Evolutionary conservation across 2,888 invertebrate species (phyloP).

Genomic region (Ichneumon xanthorius): DNA sequence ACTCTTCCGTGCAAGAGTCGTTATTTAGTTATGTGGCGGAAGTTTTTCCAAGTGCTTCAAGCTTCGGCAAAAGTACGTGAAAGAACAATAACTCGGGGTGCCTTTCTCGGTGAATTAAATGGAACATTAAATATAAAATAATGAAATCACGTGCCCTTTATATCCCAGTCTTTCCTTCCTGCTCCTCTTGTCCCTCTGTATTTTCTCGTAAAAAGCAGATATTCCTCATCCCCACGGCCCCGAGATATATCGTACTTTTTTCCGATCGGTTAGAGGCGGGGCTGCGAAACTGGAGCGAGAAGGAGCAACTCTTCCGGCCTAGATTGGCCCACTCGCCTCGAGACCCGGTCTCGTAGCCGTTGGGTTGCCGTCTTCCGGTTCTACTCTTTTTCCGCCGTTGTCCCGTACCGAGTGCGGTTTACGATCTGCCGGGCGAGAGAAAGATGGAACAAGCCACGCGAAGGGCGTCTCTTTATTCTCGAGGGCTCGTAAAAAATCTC

Average conservation of each 20-base stretch:
- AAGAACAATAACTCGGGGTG: background rate
- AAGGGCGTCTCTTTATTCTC: constrained; percentile 67
- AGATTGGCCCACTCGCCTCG: constrained; percentile 62
- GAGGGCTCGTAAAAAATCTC: constrained; percentile 67
- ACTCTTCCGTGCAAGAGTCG: background rate
- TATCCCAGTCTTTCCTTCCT: constrained; percentile 3
- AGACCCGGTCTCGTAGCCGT: constrained; percentile 42
- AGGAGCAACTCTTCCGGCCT: constrained; percentile 52
- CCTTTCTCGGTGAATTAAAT: constrained; percentile 16
- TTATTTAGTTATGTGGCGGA: background rate
- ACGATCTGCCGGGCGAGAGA: constrained; percentile 61
- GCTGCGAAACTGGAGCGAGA: constrained; percentile 28
- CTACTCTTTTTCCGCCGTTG: constrained; percentile 51
- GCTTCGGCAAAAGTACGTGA: background rate
- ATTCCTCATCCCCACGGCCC: background rate
- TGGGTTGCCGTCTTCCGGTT: constrained; percentile 63
- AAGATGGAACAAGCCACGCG: constrained; percentile 65
- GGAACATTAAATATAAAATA: constrained; percentile 32
- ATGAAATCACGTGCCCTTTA: constrained; percentile 19
- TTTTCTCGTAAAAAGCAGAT: constrained; percentile 30
- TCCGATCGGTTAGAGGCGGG: constrained; percentile 23
- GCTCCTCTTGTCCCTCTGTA: background rate
- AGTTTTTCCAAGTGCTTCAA: background rate
- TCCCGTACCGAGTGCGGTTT: constrained; percentile 62
- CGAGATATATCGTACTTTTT: constrained; percentile 51